Evolutionary conservation across 2,888 invertebrate genomes (phyloP).

Genomic region (Mylabris sibirica): DNA sequence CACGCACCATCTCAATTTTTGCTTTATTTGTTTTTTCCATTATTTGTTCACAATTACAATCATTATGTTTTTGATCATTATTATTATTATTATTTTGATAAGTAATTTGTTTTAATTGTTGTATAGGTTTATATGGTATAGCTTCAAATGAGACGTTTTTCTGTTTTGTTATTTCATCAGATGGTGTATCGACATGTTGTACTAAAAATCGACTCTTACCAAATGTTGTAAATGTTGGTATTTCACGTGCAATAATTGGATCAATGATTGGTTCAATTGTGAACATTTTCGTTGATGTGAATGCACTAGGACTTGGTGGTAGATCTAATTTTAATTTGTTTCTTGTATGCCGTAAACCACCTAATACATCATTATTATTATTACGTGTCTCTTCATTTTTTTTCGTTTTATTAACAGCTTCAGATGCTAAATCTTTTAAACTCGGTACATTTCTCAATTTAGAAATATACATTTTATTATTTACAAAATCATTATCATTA

Average conservation of each 20-base stretch:
- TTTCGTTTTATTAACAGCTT: conserved; percentile 49
- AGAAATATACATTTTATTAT: conserved; percentile 10
- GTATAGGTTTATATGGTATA: conserved; percentile 56
- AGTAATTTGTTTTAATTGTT: conserved; percentile 28
- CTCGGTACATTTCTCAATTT: conserved; percentile 42
- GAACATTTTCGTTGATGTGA: conserved; percentile 55
- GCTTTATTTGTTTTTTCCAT: conserved; percentile 28
- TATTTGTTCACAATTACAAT: conserved; percentile 25
- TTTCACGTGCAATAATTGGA: conserved; percentile 61
- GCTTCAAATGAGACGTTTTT: conserved; percentile 61
- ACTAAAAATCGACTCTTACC: conserved; percentile 64
- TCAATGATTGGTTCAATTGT: conserved; percentile 60
- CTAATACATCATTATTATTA: conserved; percentile 60
- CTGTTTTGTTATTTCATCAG: conserved; percentile 44
- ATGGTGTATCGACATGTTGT: conserved; percentile 60
- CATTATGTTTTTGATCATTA: no score
- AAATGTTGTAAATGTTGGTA: conserved; percentile 69
- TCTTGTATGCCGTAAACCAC: conserved; percentile 76
- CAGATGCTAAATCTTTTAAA: conserved; percentile 53
- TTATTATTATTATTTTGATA: conserved; percentile 17
- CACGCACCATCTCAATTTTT: conserved; percentile 52
- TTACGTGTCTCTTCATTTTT: conserved; percentile 18
- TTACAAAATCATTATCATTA: conserved; percentile 23
- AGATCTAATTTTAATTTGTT: conserved; percentile 76
- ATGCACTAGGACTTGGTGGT: conserved; percentile 66